Evolutionary conservation across 2,888 invertebrate genomes (phyloP).

Genomic region (Oscheius sp.): DNA sequence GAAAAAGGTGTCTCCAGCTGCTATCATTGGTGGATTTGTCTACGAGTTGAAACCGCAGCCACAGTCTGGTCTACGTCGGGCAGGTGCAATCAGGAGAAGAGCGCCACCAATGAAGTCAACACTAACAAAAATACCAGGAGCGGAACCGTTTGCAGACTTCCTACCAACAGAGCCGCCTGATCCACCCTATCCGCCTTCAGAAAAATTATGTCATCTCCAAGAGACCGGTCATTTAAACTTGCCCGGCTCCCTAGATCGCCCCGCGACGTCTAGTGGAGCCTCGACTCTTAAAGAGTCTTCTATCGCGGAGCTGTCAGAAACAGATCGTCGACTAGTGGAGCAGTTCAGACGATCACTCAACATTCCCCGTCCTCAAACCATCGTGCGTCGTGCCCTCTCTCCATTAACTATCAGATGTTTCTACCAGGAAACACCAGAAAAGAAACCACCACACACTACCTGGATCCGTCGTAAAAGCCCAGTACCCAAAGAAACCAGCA

Average conservation of each 20-base stretch:
- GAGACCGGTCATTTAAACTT: constrained; percentile 54
- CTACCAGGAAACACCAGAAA: constrained; percentile 4
- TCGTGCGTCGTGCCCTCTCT: constrained; percentile 53
- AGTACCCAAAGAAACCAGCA: not conserved
- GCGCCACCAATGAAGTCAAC: constrained; percentile 15
- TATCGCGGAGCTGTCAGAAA: constrained; percentile 58
- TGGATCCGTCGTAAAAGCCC: constrained; percentile 29
- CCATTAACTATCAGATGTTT: constrained; percentile 47
- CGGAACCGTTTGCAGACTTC: constrained; percentile 49
- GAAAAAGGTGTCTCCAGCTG: constrained; percentile 44
- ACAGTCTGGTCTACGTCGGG: constrained; percentile 38
- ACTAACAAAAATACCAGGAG: not conserved
- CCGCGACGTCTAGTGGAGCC: constrained; percentile 64
- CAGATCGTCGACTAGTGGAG: constrained; percentile 61
- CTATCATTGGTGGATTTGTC: constrained; percentile 54
- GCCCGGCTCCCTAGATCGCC: constrained; percentile 59
- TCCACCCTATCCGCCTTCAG: constrained; percentile 46
- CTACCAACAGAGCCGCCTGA: constrained; percentile 40
- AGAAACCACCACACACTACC: not conserved
- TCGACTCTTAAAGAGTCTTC: constrained; percentile 46
- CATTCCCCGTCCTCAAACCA: constrained; percentile 56
- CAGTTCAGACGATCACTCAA: constrained; percentile 58
- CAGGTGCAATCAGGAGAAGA: constrained; percentile 50
- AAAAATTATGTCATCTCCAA: constrained; percentile 22
- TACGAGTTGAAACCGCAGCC: constrained; percentile 45